These are phyloP conservation scores for Proisotoma minuta DNA, from an alignment of 2,888 invertebrate species.

Conservation along the genomic window DNA sequence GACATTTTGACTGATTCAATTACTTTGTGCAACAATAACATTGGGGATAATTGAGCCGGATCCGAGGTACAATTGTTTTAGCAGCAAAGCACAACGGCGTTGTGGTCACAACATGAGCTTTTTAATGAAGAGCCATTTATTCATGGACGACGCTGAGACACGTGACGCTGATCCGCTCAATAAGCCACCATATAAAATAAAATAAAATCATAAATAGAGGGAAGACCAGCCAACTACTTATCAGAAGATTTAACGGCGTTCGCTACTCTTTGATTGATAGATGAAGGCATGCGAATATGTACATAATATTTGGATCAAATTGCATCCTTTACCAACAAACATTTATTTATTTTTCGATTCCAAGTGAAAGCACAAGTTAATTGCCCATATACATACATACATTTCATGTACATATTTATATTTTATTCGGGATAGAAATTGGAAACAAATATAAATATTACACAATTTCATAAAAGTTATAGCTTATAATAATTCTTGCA, in stretches of 20 bases:
- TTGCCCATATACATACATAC: too few relatives aligned
- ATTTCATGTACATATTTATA: too few relatives aligned
- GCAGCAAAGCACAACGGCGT: slow-evolving; percentile 2
- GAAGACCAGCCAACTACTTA: background rate
- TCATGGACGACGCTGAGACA: slow-evolving; percentile 11
- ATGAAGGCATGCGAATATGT: too few relatives aligned
- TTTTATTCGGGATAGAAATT: too few relatives aligned
- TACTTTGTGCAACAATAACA: background rate
- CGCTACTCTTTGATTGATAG: background rate
- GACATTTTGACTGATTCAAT: slow-evolving; percentile 15
- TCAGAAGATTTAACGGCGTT: background rate
- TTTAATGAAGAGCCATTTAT: slow-evolving; percentile 26
- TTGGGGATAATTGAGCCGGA: slow-evolving; percentile 14
- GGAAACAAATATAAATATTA: too few relatives aligned
- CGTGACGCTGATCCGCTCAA: slow-evolving; percentile 13
- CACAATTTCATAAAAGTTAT: too few relatives aligned
- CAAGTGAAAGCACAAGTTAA: slow-evolving; percentile 1
- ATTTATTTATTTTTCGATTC: background rate
- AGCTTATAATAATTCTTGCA: too few relatives aligned
- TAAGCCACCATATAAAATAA: background rate
- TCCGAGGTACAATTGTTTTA: slow-evolving; percentile 11
- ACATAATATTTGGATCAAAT: background rate
- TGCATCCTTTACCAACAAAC: background rate
- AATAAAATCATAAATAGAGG: background rate
- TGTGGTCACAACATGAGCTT: slow-evolving; percentile 23